Evolutionary conservation across 2,113 vertebrate species (phyloP).

Genomic region (Hydrolagus affinis): DNA sequence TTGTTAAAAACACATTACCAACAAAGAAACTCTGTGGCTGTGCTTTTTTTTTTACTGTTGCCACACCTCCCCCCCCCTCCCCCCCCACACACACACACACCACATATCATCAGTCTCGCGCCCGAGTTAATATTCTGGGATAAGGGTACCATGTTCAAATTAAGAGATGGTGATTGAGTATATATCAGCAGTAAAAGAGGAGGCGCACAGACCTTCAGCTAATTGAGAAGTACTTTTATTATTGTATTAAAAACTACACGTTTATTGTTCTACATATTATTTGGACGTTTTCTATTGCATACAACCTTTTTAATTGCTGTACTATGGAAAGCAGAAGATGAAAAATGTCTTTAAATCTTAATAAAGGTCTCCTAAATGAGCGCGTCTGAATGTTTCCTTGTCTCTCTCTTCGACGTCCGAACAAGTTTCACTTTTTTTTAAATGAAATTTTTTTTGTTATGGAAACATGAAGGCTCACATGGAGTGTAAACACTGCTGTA

Average conservation of each 20-base stretch:
- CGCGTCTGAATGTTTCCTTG: neutral
- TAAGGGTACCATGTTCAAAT: neutral
- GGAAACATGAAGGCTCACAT: too few relatives aligned
- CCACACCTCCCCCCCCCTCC: too few relatives aligned
- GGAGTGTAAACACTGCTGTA: too few relatives aligned
- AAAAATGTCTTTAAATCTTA: slow-evolving; percentile 13
- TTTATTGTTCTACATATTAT: slow-evolving; percentile 1
- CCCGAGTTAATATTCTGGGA: neutral
- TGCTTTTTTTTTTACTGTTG: too few relatives aligned
- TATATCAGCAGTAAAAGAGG: neutral
- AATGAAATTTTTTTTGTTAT: too few relatives aligned
- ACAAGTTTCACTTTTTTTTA: too few relatives aligned
- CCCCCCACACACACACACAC: too few relatives aligned
- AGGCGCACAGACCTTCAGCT: neutral
- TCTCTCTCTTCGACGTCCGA: neutral
- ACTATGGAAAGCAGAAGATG: slow-evolving; percentile 11
- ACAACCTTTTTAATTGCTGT: slow-evolving; percentile 21
- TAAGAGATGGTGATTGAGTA: neutral
- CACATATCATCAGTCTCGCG: neutral
- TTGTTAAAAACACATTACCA: too few relatives aligned
- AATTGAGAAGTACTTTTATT: neutral
- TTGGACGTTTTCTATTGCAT: slow-evolving; percentile 21
- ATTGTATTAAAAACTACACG: neutral
- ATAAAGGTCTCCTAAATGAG: slow-evolving; percentile 21
- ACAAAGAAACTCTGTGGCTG: too few relatives aligned